Percentiles rank a stretch among this genome's conserved stretches.
These are phyloP conservation scores for Crotalus viridis DNA, from an alignment of 2,113 vertebrate species.

Conservation along the genomic window DNA sequence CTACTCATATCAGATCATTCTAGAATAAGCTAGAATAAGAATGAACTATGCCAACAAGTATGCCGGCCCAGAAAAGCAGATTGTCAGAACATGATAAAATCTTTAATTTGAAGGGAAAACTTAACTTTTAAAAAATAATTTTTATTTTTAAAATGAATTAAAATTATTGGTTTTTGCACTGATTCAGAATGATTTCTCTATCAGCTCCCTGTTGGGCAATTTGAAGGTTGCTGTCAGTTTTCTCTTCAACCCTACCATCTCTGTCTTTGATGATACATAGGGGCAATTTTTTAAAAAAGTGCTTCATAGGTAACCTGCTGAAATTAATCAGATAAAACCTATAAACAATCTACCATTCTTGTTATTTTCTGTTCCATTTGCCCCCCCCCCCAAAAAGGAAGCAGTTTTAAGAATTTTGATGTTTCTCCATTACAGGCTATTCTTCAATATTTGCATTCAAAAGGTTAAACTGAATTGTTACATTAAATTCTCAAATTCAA, in stretches of 20 bases:
- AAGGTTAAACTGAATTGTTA: not conserved
- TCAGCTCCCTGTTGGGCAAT: not conserved
- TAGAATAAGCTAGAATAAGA: not conserved
- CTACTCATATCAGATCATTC: not conserved
- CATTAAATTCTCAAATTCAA: not conserved
- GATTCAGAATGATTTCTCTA: not conserved
- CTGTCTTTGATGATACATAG: not conserved
- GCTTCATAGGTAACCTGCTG: not conserved
- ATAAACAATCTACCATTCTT: not conserved
- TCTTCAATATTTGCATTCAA: not conserved
- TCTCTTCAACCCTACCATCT: not conserved
- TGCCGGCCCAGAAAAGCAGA: not conserved
- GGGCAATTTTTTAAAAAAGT: not conserved
- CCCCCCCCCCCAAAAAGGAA: not conserved
- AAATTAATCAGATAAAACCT: not conserved
- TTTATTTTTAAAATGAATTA: not conserved
- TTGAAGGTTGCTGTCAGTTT: not conserved
- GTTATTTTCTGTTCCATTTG: not conserved
- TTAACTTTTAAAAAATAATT: not conserved
- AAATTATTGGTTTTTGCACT: not conserved
- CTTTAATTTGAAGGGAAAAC: not conserved
- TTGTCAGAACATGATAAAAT: not conserved
- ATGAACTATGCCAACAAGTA: not conserved
- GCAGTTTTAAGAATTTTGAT: not conserved
- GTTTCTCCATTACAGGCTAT: not conserved